Base-by-base conservation (phyloP, 2,888 invertebrate genomes). In the Thereva nobilitata region DNA sequence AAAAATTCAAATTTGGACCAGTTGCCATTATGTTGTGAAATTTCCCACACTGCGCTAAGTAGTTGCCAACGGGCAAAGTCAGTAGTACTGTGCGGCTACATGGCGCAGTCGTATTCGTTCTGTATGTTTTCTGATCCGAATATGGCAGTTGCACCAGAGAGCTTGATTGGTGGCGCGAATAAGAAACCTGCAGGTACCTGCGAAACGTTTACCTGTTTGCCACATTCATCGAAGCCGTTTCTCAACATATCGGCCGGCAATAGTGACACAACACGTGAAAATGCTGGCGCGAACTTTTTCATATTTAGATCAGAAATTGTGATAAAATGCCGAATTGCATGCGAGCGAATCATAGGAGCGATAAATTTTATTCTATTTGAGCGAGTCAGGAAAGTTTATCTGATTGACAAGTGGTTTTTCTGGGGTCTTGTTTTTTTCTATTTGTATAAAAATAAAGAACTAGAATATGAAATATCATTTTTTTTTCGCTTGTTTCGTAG, bases 31-130 rank as follows among this genome's bases (percentile, higher is more conserved):
- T 35, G 35, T 61, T 61, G 49, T 50, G 61, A 50, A 61, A 61
- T 61, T 61, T 61, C 61, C 50, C 61, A 61, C 61, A 61, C n/a
- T 61, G 12, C 61, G n/a, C 35, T 41, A 41, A 50, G 12, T 50
- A 37, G 40, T 34, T n/a, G 53, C 38, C 35, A 38, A 38, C 38
- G 10, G 53, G 9, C 53, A 10, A 7, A 5, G 37, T 34, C 9
- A 10, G 52, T 9, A n/a, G 34, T n/a, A 52, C 35, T 37, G n/a
- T 23, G 3, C 10, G 8, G n/a, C 3, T 10, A 53, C 53, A 38
- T 2, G 38, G 5, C 5, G 35, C 53, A 37, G 10, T 23, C 7
- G 35, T 23, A 9, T 23, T 23, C 23, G 23, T 23, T 23, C 23
- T 23, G 23, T 23, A 23, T 23, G 23, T 23, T 23, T 23, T 23